Base-by-base conservation (phyloP, 2,113 vertebrate genomes). In the Festucalex cinctus region DNA sequence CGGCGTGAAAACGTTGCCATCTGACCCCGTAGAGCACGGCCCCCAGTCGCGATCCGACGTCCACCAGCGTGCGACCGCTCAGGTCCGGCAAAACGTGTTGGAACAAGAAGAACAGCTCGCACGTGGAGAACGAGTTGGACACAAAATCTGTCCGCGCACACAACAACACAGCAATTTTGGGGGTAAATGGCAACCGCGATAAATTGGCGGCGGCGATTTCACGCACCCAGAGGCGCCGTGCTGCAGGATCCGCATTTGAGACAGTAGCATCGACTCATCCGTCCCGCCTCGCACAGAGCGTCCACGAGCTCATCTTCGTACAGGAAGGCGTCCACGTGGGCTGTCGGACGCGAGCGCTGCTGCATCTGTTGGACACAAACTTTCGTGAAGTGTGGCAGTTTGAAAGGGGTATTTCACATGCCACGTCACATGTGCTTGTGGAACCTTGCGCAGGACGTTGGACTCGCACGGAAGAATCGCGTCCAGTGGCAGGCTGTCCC, bases 31-130 rank as follows among this genome's bases (percentile, higher is more conserved):
- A 98, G 14, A 98, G 92, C 32, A 98, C 96, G 41, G 93, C 92
- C 76, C 96, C 95, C 80, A 97, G 93, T 66, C 96, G 94, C 86
- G 95, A 98, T 64, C 95, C 96, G 68, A 97, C 89, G 35, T 98
- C 96, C 86, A 98, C 90, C 92, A 98, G 83, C 71, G 91, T 68
- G 70, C 91, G 94, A 67, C 94, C 94, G 12, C 90, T 92, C 69
- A 98, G 91, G 74, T 97, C 94, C 61, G 95, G 96, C 49, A 98
- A 92, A 74, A 93, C 88, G 24, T 93, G 91, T 53, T 93, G 91
- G 88, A 96, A 98, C 78, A 98, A 90, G 83, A 95, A 98, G 89
- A 91, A 93, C 75, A 98, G 91, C 88, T 98, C 95, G 68, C 88
- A 24, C 58, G 93, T 75, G 5, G 95, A 98, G 91, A 98, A 98